Evolutionary conservation across 92 coral and sea anemone species (phyloP).

Genomic region (Porites rus): DNA sequence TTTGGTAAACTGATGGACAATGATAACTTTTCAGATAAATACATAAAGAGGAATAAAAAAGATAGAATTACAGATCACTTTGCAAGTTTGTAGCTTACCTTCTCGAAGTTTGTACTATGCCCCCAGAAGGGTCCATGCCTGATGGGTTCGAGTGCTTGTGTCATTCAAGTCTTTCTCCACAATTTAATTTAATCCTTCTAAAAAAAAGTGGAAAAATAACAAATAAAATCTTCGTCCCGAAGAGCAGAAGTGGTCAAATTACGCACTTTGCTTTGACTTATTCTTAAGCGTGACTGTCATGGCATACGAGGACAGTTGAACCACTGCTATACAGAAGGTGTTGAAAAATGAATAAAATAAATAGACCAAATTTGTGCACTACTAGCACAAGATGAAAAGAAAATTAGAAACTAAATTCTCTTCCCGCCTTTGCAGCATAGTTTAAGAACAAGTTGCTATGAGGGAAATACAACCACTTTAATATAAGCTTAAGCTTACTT

Average conservation of each 20-base stretch:
- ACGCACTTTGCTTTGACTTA: background rate
- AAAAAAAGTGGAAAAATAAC: background rate
- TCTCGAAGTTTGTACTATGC: background rate
- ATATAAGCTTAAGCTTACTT: too few relatives aligned
- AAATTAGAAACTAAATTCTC: background rate
- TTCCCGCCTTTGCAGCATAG: background rate
- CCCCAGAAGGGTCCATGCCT: constrained; percentile 37
- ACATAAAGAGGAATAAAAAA: too few relatives aligned
- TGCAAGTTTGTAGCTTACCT: constrained; percentile 7
- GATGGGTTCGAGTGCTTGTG: constrained; percentile 19
- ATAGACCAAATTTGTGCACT: background rate
- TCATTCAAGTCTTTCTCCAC: constrained; percentile 5
- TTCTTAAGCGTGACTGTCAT: background rate
- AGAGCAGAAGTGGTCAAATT: background rate
- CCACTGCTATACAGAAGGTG: background rate
- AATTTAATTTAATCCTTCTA: constrained; percentile 24
- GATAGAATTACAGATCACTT: background rate
- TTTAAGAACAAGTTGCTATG: too few relatives aligned
- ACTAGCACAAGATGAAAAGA: background rate
- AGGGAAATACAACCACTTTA: too few relatives aligned
- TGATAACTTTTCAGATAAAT: too few relatives aligned
- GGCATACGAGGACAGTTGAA: too few relatives aligned
- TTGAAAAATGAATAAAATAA: background rate
- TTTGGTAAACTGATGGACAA: too few relatives aligned
- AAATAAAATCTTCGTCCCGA: background rate